Evolutionary conservation across 2,113 vertebrate species (phyloP), one percentile per base, ranked within the genome.

Genomic region (Hepsetus odoe): DNA sequence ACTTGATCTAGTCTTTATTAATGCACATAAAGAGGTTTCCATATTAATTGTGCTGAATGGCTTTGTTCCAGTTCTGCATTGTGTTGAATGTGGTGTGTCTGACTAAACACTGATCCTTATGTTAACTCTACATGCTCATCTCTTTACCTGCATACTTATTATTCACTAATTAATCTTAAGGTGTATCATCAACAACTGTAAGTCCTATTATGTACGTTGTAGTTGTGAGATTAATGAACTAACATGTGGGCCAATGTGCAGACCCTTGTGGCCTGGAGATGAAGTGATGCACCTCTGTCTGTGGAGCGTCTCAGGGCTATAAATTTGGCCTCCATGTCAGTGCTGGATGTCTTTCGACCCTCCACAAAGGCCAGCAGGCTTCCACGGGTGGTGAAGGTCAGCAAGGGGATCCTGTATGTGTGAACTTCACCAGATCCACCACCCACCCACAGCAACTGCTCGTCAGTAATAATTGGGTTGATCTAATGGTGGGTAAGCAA

Each of bases 381-480:
- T 38, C 95, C 95, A 14, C 62, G 83, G 1, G 92, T 84, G 1
- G 95, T 96, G 80, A 88, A 91, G 7, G 93, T 87, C 82, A 96
- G 86, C 44, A 97, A 84, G 0, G 95, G 95, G 66, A 97, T 88
- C 73, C 95, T 89, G 86, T 87, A 97, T 5, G 93, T 94, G 84
- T 91, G 86, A 51, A 96, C 94, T 0, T 88, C 14, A 3, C 93
- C 95, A 58, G 88, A 83, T 0, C 26, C 70, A 1, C 93, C 93
- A 1, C 92, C 93, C 76, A 95, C 90, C 95, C 95, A 97, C 68
- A 97, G 87, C 85, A 96, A 78, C 85, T 95, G 93, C 86, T 97
- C 95, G 72, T 94, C 90, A n/a, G 89, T 89, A 80, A 96, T 56
- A 76, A 93, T 59, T 0, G 95, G 95, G 1, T 89, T 67, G 1